These are phyloP conservation scores for Tetraneura akinire DNA, from an alignment of 1,140 invertebrate genomes.

Conservation along the genomic window DNA sequence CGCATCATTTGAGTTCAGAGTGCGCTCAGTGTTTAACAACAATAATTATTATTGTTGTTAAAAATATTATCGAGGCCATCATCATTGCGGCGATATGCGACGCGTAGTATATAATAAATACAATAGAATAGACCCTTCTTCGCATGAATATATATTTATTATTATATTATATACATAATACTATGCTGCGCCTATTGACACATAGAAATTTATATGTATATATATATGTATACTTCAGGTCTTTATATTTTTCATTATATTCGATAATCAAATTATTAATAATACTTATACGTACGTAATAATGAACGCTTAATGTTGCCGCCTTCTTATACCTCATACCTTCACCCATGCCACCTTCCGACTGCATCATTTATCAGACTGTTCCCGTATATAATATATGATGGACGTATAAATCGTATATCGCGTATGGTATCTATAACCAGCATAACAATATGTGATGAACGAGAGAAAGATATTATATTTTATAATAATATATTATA, in stretches of 20 bases:
- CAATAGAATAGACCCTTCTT: conserved; percentile 24
- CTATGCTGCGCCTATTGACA: conserved; percentile 1
- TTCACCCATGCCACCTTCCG: too few relatives aligned
- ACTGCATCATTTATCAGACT: too few relatives aligned
- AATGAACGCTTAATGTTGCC: too few relatives aligned
- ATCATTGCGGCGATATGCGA: neutral
- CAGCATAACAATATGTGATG: conserved; percentile 3
- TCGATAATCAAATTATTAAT: conserved; percentile 49
- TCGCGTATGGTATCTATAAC: neutral
- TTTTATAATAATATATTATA: neutral
- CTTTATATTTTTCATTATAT: conserved; percentile 39
- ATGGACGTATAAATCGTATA: neutral
- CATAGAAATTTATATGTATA: too few relatives aligned
- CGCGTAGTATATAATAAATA: conserved; percentile 2
- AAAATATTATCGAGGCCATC: conserved; percentile 50
- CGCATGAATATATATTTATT: neutral
- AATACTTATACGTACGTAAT: neutral
- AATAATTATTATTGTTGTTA: conserved; percentile 49
- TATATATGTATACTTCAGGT: conserved; percentile 1
- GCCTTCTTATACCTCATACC: too few relatives aligned
- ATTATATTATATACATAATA: neutral
- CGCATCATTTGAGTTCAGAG: conserved; percentile 25
- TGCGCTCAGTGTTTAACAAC: conserved; percentile 40
- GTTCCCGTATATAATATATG: too few relatives aligned
- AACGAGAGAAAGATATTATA: neutral